Base-by-base conservation (phyloP, 2,797 vertebrate species). In the Alosa sapidissima region DNA sequence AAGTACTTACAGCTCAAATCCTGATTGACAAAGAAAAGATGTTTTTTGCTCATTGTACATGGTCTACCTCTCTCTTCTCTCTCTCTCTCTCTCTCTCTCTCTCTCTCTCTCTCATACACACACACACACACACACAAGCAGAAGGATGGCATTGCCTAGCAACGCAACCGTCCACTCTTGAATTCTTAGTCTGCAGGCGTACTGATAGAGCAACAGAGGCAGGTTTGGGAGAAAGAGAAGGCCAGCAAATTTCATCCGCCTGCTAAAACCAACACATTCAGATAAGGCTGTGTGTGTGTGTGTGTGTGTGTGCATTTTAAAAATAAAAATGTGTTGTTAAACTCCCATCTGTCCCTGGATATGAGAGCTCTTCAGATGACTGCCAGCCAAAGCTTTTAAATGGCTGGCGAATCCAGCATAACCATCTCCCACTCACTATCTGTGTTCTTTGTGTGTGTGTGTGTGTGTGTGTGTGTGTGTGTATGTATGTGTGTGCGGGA, bases 101-200 rank as follows among this genome's bases (percentile, higher is more conserved):
- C n/a, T 62, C 58, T 62, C 58, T 24, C 58, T 24, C 2, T 41
- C 41, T 41, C 41, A 41, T 1, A 5, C 41, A 4, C 62, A 36
- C 65, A 84, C 47, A 49, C 28, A 84, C 41, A 72, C 48, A 54
- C 68, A 78, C 36, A 28, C 49, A 78, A 11, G n/a, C 52, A 72
- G 68, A 72, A 19, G 33, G 92, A 93, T 87, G 90, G 89, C 90
- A 94, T 94, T 90, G 93, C 93, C 92, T 94, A 94, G 93, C 94
- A 95, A 95, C 94, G 91, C 91, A 86, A 88, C 83, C 87, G 91
- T 91, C 90, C 92, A 92, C 91, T 92, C 90, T 86, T 89, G 90
- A 49, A 91, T 91, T 89, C 90, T 88, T 81, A 87, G 90, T 92
- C 16, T 89, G 89, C 85, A 84, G 84, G 93, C 91, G 93, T 92